A percentile compares a stretch with the other conserved stretches of the same genome.
Conservation (phyloP, 1,140 invertebrate genomes). For the Zaprionus capensis region DNA sequence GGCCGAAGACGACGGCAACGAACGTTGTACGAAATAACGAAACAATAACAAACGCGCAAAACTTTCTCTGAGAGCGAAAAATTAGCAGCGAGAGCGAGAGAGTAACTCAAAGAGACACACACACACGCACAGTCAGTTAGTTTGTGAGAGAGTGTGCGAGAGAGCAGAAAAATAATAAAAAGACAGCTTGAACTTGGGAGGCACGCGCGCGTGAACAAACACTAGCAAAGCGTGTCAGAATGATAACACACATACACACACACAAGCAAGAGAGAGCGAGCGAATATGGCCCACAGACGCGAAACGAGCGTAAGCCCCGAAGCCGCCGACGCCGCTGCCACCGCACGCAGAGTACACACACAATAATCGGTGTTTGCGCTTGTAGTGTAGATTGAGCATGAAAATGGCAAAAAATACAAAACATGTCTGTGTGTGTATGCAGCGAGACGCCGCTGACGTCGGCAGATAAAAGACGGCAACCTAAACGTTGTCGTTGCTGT, state of each 20-base stretch:
- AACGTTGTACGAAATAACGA: conserved; percentile 74
- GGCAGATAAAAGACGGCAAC: conserved; percentile 55
- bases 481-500: conserved; percentile 22
- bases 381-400: conserved; percentile 52
- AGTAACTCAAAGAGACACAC: conserved; percentile 5
- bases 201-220: conserved; percentile 81
- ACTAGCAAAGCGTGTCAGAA: conserved; percentile 74
- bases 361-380: conserved; percentile 33
- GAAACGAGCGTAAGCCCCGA: conserved; percentile 54
- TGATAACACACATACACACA: conserved; percentile 69
- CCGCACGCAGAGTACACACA: conserved; percentile 31
- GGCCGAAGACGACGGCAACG: conserved; percentile 55
- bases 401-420: conserved; percentile 48
- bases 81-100: conserved; percentile 19
- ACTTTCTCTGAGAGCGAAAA: conserved; percentile 71
- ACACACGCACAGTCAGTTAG: conserved; percentile 1
- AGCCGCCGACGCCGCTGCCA: conserved; percentile 26
- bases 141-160: conserved; percentile 12
- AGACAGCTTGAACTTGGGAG: conserved; percentile 72
- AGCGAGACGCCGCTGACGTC: conserved; percentile 56
- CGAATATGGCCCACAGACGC: conserved; percentile 55
- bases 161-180: conserved; percentile 26
- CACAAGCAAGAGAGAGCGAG: conserved; percentile 14
- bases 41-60: conserved; percentile 82
- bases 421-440: conserved; percentile 16